A percentile compares a stretch with the other conserved stretches of the same genome.
Conservation (phyloP, 2,797 vertebrate species). For the Heliangelus exortis region DNA sequence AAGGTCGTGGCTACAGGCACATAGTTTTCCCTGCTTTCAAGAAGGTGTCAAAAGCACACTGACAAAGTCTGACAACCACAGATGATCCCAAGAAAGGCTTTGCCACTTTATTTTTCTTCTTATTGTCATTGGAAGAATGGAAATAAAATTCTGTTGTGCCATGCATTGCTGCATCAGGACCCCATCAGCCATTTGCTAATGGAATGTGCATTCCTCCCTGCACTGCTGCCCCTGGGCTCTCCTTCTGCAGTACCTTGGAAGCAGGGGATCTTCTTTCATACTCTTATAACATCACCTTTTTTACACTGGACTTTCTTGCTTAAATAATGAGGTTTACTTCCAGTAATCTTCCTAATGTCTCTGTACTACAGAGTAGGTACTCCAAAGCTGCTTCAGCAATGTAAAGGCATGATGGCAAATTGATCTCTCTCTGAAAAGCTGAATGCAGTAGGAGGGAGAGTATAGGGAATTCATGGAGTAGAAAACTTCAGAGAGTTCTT, state of each 20-base stretch:
- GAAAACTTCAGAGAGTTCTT: neutral
- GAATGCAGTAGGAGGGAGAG: neutral
- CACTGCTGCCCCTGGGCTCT: neutral
- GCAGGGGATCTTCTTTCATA: conserved; percentile 40
- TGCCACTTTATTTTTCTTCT: conserved; percentile 31
- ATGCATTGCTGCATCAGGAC: neutral
- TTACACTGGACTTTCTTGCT: neutral
- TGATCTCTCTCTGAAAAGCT: neutral
- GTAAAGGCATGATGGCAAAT: neutral
- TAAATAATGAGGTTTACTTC: neutral
- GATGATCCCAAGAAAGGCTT: conserved; percentile 57
- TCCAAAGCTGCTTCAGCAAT: neutral
- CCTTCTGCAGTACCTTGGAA: conserved; percentile 33
- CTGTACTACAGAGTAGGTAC: neutral
- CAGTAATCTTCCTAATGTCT: neutral
- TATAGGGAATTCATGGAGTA: neutral
- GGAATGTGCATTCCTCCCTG: conserved; percentile 21
- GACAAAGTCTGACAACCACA: conserved; percentile 67
- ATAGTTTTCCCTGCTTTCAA: conserved; percentile 28
- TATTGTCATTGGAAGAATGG: conserved; percentile 63
- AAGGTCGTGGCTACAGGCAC: conserved; percentile 25
- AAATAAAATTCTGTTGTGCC: conserved; percentile 66
- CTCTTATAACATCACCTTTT: neutral
- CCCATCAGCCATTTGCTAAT: conserved; percentile 40
- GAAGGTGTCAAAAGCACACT: conserved; percentile 54